Evolutionary conservation across 2,888 invertebrate species (phyloP), one percentile per base, ranked within the genome.

Genomic region (Chrysina gloriosa): DNA sequence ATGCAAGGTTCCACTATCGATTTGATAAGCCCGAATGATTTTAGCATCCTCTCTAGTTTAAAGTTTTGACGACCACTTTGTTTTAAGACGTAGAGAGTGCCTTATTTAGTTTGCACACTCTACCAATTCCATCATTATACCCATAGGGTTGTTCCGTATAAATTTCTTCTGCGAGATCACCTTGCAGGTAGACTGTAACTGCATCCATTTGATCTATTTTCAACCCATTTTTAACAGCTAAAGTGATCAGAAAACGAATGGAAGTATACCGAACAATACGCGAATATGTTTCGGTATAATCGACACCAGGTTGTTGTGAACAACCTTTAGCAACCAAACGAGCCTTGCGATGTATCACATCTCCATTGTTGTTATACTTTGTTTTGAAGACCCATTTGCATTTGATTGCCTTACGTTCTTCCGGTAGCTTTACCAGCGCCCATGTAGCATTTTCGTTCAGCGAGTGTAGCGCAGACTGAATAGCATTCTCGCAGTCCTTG

Each of bases 131-230:
- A 45, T 14, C n/a, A 2, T 2, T 70, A 69, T 4, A 48, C 68
- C 16, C 2, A 3, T 16, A 6, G 42, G 6, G 3, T 2, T 11
- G 42, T 42, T 25, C 7, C 25, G 19, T 7, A 42, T 34, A 56
- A 7, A 56, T 56, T 11, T 29, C 21, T 16, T 56, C 56, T 7
- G 14, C 21, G 14, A 34, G 72, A 76, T 74, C 70, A 4, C 76
- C 74, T 63, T 77, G 72, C 6, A 79, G 67, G 52, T 75, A 78
- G 2, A 77, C 78, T 5, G 77, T 75, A 3, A 65, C 68, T 2
- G 77, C 77, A 70, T 77, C 78, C 31, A 78, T 63, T 21, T 77
- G 78, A 16, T 74, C 67, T 21, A 76, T 68, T n/a, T 72, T 61
- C 4, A 76, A 42, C 27, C 73, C 66, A 4, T 72, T n/a, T 64